Evolutionary conservation across 2,113 vertebrate genomes (phyloP).

Genomic region (Monopterus albus): DNA sequence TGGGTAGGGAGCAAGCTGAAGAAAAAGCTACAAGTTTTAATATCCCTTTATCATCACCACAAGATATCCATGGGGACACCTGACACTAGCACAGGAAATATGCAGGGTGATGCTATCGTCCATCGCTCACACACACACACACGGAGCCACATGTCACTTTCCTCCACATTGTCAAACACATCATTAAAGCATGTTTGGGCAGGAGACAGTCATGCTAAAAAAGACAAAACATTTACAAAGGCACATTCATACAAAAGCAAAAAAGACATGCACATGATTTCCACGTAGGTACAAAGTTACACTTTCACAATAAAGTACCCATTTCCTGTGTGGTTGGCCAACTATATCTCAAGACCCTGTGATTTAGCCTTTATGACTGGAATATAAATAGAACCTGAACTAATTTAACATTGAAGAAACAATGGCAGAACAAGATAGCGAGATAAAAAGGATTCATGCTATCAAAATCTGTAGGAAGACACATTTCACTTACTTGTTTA

Average conservation of each 20-base stretch:
- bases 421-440: background rate
- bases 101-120: constrained; percentile 66
- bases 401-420: constrained; percentile 38
- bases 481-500: background rate
- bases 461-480: constrained; percentile 11
- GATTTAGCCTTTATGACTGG: constrained; percentile 33
- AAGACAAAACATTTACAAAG: background rate
- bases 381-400: constrained; percentile 38
- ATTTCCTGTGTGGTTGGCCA: constrained; percentile 5
- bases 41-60: constrained; percentile 75
- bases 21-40: constrained; percentile 73
- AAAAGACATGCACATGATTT: background rate
- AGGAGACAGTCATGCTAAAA: background rate
- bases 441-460: constrained; percentile 44
- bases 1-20: constrained; percentile 34
- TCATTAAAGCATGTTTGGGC: background rate
- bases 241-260: background rate
- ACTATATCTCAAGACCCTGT: constrained; percentile 3
- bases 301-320: background rate
- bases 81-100: constrained; percentile 72
- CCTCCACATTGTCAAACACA: background rate
- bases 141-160: background rate
- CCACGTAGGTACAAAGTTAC: background rate
- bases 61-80: constrained; percentile 63
- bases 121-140: constrained; percentile 25